Conservation (phyloP, 2,888 invertebrate species). For the Eupithecia insigniata region DNA sequence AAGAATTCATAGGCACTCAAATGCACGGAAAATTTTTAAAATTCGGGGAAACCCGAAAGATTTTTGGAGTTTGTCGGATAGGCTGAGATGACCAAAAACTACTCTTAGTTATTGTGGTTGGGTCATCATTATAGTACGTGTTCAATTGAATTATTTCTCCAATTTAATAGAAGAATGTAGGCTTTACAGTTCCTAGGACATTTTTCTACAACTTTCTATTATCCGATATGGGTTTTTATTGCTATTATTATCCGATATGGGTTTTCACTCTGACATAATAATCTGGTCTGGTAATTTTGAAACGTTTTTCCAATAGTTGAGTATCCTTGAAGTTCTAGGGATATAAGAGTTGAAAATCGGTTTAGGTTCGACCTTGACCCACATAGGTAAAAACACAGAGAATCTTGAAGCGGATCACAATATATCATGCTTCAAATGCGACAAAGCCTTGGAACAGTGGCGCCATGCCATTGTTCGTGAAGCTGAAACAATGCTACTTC, state of each 20-base stretch:
- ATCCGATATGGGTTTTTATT: not conserved
- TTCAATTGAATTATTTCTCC: too few relatives aligned
- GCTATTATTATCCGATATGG: not conserved
- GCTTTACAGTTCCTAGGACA: not conserved
- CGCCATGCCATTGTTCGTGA: conserved; percentile 19
- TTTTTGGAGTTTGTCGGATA: too few relatives aligned
- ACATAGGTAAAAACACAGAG: not conserved
- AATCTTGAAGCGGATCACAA: conserved; percentile 17
- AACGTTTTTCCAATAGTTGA: not conserved
- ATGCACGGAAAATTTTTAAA: too few relatives aligned
- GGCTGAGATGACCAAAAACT: too few relatives aligned
- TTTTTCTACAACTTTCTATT: not conserved
- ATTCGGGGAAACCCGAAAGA: too few relatives aligned
- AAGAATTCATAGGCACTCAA: too few relatives aligned
- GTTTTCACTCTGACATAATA: not conserved
- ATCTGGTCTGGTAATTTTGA: not conserved
- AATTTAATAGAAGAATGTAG: not conserved
- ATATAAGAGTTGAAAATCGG: not conserved
- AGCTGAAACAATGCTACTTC: conserved; percentile 25
- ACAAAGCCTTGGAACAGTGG: conserved; percentile 20
- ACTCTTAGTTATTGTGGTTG: not conserved
- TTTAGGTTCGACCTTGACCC: not conserved
- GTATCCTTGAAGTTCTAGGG: not conserved
- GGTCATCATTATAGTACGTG: too few relatives aligned
- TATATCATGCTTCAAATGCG: conserved; percentile 16